These are phyloP conservation scores for Hemicrepidius hirtus DNA, from an alignment of 2,888 invertebrate species.

Conservation along the genomic window DNA sequence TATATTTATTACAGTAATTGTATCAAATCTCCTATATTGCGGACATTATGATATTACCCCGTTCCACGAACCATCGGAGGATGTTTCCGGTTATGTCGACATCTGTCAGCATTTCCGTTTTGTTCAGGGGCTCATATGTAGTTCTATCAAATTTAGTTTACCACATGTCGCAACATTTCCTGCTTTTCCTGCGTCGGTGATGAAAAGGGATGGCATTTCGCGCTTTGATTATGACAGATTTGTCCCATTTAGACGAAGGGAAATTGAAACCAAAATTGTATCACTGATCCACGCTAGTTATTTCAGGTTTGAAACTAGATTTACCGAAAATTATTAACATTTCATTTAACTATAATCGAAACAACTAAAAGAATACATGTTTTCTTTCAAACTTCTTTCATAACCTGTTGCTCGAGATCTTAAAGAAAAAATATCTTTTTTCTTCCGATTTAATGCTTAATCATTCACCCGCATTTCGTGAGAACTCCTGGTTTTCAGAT, in stretches of 20 bases:
- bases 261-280: slow-evolving; percentile 37
- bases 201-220: slow-evolving; percentile 21
- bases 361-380: no score
- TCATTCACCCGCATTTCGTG: not conserved
- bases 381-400: not conserved
- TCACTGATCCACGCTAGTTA: slow-evolving; percentile 6
- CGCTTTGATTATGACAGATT: slow-evolving; percentile 18
- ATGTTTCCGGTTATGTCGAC: slow-evolving; percentile 47
- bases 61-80: slow-evolving; percentile 37
- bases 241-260: slow-evolving; percentile 20
- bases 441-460: slow-evolving; percentile 4
- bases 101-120: slow-evolving; percentile 46
- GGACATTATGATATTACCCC: slow-evolving; percentile 28
- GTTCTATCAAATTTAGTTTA: slow-evolving; percentile 38
- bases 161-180: slow-evolving; percentile 31
- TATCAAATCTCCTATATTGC: slow-evolving; percentile 26
- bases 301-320: not conserved
- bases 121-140: slow-evolving; percentile 22
- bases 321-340: not conserved
- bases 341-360: not conserved
- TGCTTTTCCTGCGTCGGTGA: slow-evolving; percentile 15
- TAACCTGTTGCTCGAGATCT: slow-evolving; percentile 10
- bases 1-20: slow-evolving; percentile 23
- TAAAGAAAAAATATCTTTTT: not conserved
- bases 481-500: not conserved